Conservation (phyloP, 2,113 vertebrate genomes). For the Pygoscelis antarcticus region DNA sequence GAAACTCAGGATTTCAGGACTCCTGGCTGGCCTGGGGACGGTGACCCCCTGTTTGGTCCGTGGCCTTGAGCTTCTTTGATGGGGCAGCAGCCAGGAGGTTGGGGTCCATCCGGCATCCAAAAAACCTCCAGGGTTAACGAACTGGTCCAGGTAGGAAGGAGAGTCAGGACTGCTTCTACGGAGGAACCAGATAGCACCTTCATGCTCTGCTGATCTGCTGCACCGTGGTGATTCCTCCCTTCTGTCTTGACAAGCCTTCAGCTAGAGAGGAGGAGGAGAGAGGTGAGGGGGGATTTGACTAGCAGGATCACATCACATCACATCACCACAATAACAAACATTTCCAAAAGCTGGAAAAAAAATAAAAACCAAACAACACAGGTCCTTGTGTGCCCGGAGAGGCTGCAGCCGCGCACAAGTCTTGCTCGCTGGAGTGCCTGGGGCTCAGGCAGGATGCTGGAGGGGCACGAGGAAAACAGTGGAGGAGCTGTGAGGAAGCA, state of each 20-base stretch:
- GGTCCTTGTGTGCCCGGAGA: rapidly evolving
- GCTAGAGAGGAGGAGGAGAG: neutral
- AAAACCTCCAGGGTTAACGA: rapidly evolving
- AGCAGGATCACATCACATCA: neutral
- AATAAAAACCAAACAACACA: rapidly evolving
- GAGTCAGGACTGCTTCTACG: neutral
- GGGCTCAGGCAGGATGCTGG: neutral
- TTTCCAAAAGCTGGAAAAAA: neutral
- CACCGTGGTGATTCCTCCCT: rapidly evolving
- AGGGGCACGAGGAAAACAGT: rapidly evolving
- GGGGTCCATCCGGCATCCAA: neutral
- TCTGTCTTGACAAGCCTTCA: neutral
- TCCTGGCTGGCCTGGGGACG: rapidly evolving
- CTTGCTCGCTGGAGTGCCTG: rapidly evolving
- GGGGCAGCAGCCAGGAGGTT: rapidly evolving
- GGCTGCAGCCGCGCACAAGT: neutral
- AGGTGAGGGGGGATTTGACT: neutral
- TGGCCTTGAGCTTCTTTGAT: neutral
- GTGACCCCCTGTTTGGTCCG: neutral
- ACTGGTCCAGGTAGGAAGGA: neutral
- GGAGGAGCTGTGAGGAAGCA: neutral
- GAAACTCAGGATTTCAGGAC: neutral
- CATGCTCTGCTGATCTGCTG: neutral
- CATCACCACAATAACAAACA: neutral
- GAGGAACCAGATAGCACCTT: neutral